Percentiles rank a stretch among this genome's conserved stretches.
Conservation (phyloP, 2,113 vertebrate species). For the Corythornis madagascariensis region DNA sequence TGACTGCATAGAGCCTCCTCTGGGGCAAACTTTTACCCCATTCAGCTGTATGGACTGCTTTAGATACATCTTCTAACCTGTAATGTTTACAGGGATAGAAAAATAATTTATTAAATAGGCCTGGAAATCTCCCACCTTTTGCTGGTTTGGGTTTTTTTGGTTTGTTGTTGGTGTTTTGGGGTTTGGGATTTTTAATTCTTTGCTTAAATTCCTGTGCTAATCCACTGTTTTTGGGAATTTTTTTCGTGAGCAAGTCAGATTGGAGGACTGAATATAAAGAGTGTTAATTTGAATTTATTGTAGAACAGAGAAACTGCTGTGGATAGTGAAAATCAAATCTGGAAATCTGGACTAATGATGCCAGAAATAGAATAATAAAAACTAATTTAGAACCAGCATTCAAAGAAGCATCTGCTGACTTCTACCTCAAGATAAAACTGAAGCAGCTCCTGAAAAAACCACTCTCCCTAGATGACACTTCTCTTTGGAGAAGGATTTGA, state of each 20-base stretch:
- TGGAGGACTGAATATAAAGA: background rate
- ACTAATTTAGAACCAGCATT: conserved; percentile 12
- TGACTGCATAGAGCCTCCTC: background rate
- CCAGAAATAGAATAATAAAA: conserved; percentile 50
- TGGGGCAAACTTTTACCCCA: background rate
- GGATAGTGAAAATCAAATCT: conserved; percentile 30
- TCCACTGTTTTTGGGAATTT: conserved; percentile 1
- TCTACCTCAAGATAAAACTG: background rate
- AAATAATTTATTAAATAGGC: background rate
- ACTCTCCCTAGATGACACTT: background rate
- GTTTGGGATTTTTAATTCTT: background rate
- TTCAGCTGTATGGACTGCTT: background rate
- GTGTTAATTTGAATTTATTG: conserved; percentile 16
- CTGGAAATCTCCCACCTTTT: background rate
- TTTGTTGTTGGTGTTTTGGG: too few species aligned
- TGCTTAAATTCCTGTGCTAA: background rate
- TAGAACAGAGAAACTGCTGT: conserved; percentile 2
- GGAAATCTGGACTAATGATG: conserved; percentile 5
- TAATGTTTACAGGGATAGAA: background rate
- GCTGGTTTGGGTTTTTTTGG: background rate
- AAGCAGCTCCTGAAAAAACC: background rate
- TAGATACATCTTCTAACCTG: background rate
- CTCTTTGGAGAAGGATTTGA: background rate
- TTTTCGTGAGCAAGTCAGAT: conserved; percentile 21
- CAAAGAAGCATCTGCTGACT: conserved; percentile 39